Evolutionary conservation across 1,140 invertebrate species (phyloP).

Genomic region (Atta cephalotes): DNA sequence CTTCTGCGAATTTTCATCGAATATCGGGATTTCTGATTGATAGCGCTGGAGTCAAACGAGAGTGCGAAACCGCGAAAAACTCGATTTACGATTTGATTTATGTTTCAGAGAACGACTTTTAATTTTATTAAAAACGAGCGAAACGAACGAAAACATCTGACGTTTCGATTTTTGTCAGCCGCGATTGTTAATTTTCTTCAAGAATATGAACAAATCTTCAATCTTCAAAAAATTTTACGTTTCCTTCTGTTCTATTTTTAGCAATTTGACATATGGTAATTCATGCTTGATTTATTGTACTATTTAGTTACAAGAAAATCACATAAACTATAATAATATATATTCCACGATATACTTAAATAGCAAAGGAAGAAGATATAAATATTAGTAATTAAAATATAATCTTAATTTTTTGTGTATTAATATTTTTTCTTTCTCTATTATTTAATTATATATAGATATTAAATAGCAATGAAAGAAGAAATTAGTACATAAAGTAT

Average conservation of each 20-base stretch:
- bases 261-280: not conserved
- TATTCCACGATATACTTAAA: too few relatives aligned
- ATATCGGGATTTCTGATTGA: slow-evolving; percentile 73
- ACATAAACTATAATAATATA: not conserved
- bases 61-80: slow-evolving; percentile 37
- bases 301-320: not conserved
- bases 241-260: not conserved
- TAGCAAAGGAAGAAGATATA: too few relatives aligned
- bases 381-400: too few relatives aligned
- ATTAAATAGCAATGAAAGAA: not conserved
- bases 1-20: slow-evolving; percentile 69
- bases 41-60: slow-evolving; percentile 50
- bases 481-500: not conserved
- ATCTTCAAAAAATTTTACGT: not conserved
- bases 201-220: not conserved
- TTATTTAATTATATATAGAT: not conserved
- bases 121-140: slow-evolving; percentile 63
- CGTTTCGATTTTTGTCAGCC: not conserved
- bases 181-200: slow-evolving; percentile 16
- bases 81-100: slow-evolving; percentile 43
- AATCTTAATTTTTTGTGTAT: too few relatives aligned
- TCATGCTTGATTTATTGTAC: too few relatives aligned
- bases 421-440: too few relatives aligned
- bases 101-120: slow-evolving; percentile 51
- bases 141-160: slow-evolving; percentile 24